Evolutionary conservation across 2,888 invertebrate species (phyloP).

Genomic region (Bimastos eiseni): DNA sequence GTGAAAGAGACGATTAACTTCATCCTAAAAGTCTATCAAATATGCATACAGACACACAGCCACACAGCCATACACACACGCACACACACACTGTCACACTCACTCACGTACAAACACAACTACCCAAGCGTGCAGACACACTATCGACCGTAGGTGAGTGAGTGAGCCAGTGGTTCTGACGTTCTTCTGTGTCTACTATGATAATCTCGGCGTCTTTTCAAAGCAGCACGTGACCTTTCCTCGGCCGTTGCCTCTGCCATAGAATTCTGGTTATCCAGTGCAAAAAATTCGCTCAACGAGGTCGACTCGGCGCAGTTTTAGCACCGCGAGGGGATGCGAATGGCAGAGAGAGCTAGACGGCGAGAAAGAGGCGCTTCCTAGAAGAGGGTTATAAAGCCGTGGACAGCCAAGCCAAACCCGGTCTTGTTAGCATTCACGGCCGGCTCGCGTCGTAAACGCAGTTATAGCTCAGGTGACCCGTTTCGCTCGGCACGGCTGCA

Average conservation of each 20-base stretch:
- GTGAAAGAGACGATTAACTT: no score
- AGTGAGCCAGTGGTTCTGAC: background rate
- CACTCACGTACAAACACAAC: background rate
- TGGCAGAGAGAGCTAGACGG: background rate
- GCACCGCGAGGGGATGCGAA: background rate
- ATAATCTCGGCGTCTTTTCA: conserved; percentile 5
- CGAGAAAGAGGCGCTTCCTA: conserved; percentile 7
- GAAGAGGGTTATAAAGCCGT: conserved; percentile 9
- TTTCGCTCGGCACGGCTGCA: background rate
- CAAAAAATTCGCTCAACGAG: conserved; percentile 22
- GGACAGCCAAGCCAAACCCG: background rate
- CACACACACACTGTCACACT: background rate
- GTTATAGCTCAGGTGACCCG: conserved; percentile 19
- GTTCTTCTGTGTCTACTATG: background rate
- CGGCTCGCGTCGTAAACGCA: conserved; percentile 8
- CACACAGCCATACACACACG: background rate
- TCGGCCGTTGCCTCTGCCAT: background rate
- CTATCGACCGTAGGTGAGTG: background rate
- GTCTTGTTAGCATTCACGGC: conserved; percentile 18
- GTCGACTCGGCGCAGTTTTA: background rate
- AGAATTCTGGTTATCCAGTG: background rate
- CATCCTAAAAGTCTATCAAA: background rate
- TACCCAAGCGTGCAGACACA: background rate
- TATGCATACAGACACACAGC: background rate
- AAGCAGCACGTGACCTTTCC: background rate